A percentile compares a stretch with the other conserved stretches of the same genome.
phyloP scores from a whole-genome alignment of 1,140 invertebrate genomes.

The Drosophila jambulina region DNA sequence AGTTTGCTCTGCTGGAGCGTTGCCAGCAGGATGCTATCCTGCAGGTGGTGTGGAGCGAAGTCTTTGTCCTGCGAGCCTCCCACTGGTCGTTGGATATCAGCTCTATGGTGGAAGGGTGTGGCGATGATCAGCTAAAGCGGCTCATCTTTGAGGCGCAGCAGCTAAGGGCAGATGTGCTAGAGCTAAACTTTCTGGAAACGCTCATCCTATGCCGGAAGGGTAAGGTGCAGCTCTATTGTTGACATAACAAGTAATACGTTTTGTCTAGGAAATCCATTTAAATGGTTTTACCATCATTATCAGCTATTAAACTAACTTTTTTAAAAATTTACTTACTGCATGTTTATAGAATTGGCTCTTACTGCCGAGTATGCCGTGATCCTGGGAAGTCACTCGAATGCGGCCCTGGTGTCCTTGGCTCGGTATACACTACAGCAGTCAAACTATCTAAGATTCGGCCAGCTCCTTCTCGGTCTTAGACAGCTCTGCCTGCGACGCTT shows the following conservation, averaged over 20 bases:
- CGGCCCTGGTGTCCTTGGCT: slow-evolving; percentile 71
- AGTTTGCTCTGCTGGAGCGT: slow-evolving; percentile 85
- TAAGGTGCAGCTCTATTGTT: slow-evolving; percentile 58
- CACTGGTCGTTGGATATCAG: slow-evolving; percentile 87
- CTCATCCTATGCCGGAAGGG: slow-evolving; percentile 88
- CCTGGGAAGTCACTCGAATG: slow-evolving; percentile 69
- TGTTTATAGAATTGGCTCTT: slow-evolving; percentile 65
- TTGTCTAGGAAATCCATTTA: not conserved
- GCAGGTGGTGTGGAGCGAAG: slow-evolving; percentile 87
- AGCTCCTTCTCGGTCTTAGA: slow-evolving; percentile 72
- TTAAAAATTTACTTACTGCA: too few species aligned
- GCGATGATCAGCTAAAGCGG: slow-evolving; percentile 73
- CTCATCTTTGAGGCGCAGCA: slow-evolving; percentile 80
- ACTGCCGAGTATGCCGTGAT: slow-evolving; percentile 59
- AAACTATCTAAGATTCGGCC: slow-evolving; percentile 76
- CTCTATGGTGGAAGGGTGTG: slow-evolving; percentile 72
- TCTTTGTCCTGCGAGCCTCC: slow-evolving; percentile 87
- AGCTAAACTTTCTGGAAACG: slow-evolving; percentile 88
- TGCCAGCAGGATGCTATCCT: slow-evolving; percentile 87
- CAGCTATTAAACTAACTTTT: not conserved
- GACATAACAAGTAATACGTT: not conserved
- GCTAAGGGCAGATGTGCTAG: slow-evolving; percentile 86
- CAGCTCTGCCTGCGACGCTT: slow-evolving; percentile 69
- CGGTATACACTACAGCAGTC: slow-evolving; percentile 76
- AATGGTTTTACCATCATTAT: not conserved